Conservation (phyloP, 2,113 vertebrate species). For the Burhinus oedicnemus region DNA sequence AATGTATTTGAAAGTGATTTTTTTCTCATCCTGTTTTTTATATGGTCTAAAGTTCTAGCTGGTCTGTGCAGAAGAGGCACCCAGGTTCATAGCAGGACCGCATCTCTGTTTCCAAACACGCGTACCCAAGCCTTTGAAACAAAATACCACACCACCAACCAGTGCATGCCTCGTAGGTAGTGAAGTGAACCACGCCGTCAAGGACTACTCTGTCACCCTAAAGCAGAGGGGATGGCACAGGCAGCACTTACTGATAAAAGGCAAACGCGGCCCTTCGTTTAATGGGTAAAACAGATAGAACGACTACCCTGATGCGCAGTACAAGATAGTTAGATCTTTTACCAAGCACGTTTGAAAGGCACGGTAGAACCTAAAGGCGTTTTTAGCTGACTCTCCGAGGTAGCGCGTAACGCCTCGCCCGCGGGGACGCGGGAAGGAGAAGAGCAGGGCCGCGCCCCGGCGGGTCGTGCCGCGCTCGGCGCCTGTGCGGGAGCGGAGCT, state of each 20-base stretch:
- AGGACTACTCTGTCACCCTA: background rate
- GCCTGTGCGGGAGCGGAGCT: background rate
- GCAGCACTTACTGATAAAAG: background rate
- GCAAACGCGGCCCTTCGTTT: background rate
- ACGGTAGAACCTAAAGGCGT: fast-evolving
- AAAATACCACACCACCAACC: fast-evolving
- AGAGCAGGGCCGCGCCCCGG: background rate
- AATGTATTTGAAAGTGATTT: background rate
- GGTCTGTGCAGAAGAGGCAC: background rate
- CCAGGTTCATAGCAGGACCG: background rate
- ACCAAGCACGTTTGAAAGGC: background rate
- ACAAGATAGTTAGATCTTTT: background rate
- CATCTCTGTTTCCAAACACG: background rate
- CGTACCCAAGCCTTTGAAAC: background rate
- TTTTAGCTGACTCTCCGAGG: fast-evolving
- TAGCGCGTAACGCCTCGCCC: fast-evolving
- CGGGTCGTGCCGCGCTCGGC: background rate
- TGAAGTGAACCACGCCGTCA: background rate
- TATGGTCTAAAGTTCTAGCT: background rate
- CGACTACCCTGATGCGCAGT: fast-evolving
- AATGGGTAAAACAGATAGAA: background rate
- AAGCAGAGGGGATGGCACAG: background rate
- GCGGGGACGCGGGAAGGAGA: background rate
- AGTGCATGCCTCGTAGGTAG: fast-evolving
- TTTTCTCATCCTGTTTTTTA: background rate